phyloP scores from a whole-genome alignment of 2,888 invertebrate genomes.

The Bugula neritina region DNA sequence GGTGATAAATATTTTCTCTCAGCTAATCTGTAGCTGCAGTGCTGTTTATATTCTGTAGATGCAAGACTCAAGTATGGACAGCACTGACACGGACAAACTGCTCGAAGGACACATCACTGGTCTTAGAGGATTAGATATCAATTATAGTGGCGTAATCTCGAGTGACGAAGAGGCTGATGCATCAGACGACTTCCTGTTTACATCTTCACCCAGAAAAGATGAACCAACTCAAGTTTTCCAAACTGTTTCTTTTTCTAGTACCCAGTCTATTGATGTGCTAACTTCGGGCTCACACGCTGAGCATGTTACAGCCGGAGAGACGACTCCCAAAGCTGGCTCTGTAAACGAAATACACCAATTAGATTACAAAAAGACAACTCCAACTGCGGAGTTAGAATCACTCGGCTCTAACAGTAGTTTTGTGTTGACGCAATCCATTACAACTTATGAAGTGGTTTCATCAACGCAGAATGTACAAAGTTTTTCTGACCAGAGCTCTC shows the following conservation, averaged over 20 bases:
- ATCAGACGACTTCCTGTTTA: constrained; percentile 12
- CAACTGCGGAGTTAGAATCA: background rate
- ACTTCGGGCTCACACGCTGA: constrained; percentile 9
- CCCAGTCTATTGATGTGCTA: background rate
- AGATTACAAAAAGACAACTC: background rate
- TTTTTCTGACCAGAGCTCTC: background rate
- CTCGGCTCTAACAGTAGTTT: constrained; percentile 19
- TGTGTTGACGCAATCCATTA: constrained; percentile 16
- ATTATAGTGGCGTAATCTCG: constrained; percentile 1
- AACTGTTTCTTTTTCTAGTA: background rate
- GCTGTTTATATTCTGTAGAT: background rate
- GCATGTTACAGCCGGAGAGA: background rate
- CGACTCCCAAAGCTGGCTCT: background rate
- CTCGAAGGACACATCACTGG: constrained; percentile 10
- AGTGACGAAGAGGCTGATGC: constrained; percentile 11
- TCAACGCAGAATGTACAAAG: background rate
- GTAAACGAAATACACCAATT: background rate
- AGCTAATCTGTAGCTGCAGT: too few species aligned
- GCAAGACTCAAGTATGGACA: constrained; percentile 56
- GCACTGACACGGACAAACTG: constrained; percentile 18
- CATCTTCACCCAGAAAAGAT: constrained; percentile 6
- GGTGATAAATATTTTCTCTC: too few species aligned
- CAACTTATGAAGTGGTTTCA: background rate
- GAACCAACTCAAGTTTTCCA: background rate
- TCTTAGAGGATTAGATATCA: constrained; percentile 7